Conservation (phyloP, 2,888 invertebrate genomes). For the Standfussiana lucernea region DNA sequence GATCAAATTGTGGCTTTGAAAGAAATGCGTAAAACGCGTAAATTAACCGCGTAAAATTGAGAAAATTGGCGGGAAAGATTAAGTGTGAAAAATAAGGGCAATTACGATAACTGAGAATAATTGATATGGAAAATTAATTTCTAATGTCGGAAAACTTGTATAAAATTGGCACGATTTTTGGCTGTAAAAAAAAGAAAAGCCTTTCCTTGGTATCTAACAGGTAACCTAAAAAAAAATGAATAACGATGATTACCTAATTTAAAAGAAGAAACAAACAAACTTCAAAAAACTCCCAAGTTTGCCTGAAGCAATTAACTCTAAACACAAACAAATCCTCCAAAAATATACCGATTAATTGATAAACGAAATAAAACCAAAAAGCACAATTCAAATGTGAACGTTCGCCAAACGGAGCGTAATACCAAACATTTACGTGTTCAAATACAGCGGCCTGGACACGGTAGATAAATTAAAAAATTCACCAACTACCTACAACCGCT, state of each 20-base stretch:
- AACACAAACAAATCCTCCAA: constrained; percentile 18
- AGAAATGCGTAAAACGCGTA: constrained; percentile 63
- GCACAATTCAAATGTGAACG: constrained; percentile 69
- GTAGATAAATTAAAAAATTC: constrained; percentile 84
- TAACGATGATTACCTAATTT: not conserved
- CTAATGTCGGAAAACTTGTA: not conserved
- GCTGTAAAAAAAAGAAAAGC: not conserved
- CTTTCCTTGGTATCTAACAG: not conserved
- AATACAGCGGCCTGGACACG: constrained; percentile 78
- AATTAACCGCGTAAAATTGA: constrained; percentile 54
- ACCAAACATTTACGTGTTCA: constrained; percentile 73
- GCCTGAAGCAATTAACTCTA: constrained; percentile 15
- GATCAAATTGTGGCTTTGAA: constrained; percentile 71
- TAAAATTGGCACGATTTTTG: not conserved
- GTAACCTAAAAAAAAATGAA: not conserved
- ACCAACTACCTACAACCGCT: constrained; percentile 71
- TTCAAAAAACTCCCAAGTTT: not conserved
- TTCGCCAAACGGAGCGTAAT: constrained; percentile 77
- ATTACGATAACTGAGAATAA: not conserved
- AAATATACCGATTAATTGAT: constrained; percentile 65
- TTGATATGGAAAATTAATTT: not conserved
- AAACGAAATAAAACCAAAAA: constrained; percentile 58
- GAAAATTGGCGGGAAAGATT: constrained; percentile 46
- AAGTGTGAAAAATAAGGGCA: constrained; percentile 6
- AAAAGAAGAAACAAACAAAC: not conserved